Evolutionary conservation across 2,113 vertebrate species (phyloP).

Genomic region (Rhabdomys dilectus): DNA sequence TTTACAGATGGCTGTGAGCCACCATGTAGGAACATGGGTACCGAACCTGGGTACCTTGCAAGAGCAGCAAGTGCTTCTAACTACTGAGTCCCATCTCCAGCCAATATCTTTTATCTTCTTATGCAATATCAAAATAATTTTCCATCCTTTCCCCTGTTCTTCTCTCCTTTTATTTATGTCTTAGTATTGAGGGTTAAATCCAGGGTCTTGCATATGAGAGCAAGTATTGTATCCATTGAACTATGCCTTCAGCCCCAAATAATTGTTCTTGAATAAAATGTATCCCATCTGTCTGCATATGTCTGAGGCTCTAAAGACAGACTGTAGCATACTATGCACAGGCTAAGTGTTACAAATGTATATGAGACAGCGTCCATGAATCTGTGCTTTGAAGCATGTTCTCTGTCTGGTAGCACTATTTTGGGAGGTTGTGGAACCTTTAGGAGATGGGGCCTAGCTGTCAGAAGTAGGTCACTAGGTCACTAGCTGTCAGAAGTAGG

Average conservation of each 20-base stretch:
- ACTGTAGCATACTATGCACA: not conserved
- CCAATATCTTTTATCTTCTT: not conserved
- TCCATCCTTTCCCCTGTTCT: not conserved
- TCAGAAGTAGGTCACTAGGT: too few relatives aligned
- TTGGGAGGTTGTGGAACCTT: not conserved
- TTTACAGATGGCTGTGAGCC: not conserved
- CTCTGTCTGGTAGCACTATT: not conserved
- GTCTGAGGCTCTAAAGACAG: not conserved
- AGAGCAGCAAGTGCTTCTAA: not conserved
- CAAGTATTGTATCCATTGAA: not conserved
- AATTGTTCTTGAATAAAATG: conserved; percentile 34
- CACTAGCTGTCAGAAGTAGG: not conserved
- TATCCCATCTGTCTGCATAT: not conserved
- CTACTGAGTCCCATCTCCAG: too few relatives aligned
- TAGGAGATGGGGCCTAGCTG: not conserved
- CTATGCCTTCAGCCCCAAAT: not conserved
- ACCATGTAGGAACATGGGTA: not conserved
- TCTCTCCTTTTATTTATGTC: not conserved
- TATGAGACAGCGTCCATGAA: not conserved
- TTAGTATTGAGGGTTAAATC: not conserved
- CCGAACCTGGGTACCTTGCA: not conserved
- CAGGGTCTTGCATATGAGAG: not conserved
- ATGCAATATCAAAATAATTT: not conserved
- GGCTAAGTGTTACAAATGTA: not conserved
- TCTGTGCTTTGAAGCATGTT: not conserved